Conservation (phyloP, 2,797 vertebrate species). For the Emys orbicularis region DNA sequence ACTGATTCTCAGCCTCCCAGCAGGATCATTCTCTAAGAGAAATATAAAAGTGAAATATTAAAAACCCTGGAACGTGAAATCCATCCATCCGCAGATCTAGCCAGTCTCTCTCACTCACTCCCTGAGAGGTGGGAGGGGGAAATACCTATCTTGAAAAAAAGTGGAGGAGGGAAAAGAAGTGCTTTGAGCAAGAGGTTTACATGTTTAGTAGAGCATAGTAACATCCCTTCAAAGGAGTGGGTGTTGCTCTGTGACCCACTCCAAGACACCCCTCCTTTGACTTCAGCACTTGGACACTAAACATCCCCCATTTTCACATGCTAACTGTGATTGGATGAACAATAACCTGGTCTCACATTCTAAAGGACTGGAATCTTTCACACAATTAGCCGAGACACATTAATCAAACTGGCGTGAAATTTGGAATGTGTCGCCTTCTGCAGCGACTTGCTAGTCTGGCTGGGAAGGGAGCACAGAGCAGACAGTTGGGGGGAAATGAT, state of each 20-base stretch:
- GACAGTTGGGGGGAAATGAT: slow-evolving; percentile 57
- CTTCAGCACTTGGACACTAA: slow-evolving; percentile 77
- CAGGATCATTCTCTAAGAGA: slow-evolving; percentile 81
- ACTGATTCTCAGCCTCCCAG: slow-evolving; percentile 82
- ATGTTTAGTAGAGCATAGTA: slow-evolving; percentile 86
- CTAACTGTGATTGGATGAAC: slow-evolving; percentile 78
- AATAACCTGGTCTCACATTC: slow-evolving; percentile 81
- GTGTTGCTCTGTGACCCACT: slow-evolving; percentile 82
- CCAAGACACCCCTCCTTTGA: slow-evolving; percentile 81
- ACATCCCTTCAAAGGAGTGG: slow-evolving; percentile 85
- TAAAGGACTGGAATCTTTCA: slow-evolving; percentile 81
- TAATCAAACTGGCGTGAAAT: slow-evolving; percentile 82
- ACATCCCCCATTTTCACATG: slow-evolving; percentile 82
- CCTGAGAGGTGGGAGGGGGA: slow-evolving; percentile 53
- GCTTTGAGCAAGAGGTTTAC: slow-evolving; percentile 80
- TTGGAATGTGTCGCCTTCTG: slow-evolving; percentile 71
- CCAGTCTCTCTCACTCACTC: slow-evolving; percentile 68
- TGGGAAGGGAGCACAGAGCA: slow-evolving; percentile 36
- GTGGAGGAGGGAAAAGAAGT: slow-evolving; percentile 69
- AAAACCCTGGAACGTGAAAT: slow-evolving; percentile 82
- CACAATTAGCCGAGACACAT: slow-evolving; percentile 87
- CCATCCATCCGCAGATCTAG: slow-evolving; percentile 73
- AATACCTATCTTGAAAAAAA: slow-evolving; percentile 69
- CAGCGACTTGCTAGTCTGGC: slow-evolving; percentile 62
- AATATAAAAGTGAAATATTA: slow-evolving; percentile 88